Conservation (phyloP, 2,888 invertebrate species). For the Sarcophaga carnaria region DNA sequence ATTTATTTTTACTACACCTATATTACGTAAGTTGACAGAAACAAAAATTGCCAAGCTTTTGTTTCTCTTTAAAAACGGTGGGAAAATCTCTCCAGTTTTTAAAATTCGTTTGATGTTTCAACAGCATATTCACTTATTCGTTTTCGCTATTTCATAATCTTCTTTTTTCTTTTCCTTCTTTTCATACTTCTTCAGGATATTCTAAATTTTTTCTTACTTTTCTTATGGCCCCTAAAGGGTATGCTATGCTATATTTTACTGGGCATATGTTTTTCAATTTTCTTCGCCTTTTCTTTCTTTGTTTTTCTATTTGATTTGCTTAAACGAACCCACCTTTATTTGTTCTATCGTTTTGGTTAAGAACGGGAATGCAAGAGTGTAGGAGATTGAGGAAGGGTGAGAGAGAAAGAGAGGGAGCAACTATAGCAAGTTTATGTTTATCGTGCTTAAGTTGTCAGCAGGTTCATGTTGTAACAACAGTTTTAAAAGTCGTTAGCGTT, state of each 20-base stretch:
- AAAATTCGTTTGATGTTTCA: no score
- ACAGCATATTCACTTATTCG: no score
- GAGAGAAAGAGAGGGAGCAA: not conserved
- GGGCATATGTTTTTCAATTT: conserved; percentile 49
- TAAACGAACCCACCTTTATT: conserved; percentile 63
- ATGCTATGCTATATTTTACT: conserved; percentile 31
- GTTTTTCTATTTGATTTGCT: not conserved
- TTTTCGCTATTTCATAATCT: no score
- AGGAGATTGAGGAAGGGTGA: no score
- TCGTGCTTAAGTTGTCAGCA: conserved; percentile 67
- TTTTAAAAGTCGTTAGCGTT: conserved; percentile 61
- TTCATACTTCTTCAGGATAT: no score
- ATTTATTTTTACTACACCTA: no score
- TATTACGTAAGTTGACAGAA: no score
- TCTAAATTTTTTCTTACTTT: not conserved
- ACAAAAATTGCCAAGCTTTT: no score
- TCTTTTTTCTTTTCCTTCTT: no score
- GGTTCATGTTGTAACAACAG: conserved; percentile 59
- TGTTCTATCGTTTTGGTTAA: conserved; percentile 47
- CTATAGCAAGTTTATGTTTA: conserved; percentile 59
- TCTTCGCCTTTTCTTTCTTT: not conserved
- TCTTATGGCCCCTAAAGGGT: conserved; percentile 41
- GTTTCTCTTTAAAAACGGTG: no score
- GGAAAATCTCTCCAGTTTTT: no score
- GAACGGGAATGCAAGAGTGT: no score